Evolutionary conservation across 37 sponge, comb jelly and placozoan genomes (phyloP).

Genomic region (Cliona cf. orientalis): DNA sequence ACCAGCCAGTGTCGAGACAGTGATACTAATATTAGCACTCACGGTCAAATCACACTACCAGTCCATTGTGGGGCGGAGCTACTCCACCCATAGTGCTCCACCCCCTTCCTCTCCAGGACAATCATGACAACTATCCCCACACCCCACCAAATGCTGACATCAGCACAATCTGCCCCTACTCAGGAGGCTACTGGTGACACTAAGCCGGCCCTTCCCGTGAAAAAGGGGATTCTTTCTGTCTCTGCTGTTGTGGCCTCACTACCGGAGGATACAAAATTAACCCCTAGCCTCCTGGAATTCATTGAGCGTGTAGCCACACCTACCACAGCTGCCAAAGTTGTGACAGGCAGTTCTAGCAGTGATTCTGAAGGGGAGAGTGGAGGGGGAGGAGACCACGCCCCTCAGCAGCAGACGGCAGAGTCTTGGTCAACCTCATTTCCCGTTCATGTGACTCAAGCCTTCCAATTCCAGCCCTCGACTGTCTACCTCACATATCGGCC

Average conservation of each 20-base stretch:
- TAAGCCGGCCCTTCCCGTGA: constrained; percentile 14
- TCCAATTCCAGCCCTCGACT: constrained; percentile 65
- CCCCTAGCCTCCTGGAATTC: constrained; percentile 82
- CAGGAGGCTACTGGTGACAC: background rate
- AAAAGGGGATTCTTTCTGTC: constrained; percentile 62
- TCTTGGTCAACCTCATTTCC: constrained; percentile 78
- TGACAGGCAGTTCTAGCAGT: constrained; percentile 1
- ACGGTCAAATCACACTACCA: constrained; percentile 70
- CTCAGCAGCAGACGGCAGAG: no score
- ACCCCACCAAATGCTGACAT: background rate
- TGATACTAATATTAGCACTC: constrained; percentile 66
- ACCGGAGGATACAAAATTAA: constrained; percentile 65
- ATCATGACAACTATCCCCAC: background rate
- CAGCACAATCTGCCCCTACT: background rate
- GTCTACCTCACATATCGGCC: constrained; percentile 83
- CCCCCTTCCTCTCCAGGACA: constrained; percentile 4
- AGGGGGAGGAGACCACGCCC: no score
- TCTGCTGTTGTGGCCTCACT: constrained; percentile 64
- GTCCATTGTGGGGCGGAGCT: constrained; percentile 44
- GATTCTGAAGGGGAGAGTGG: constrained; percentile 21
- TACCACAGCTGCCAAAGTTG: constrained; percentile 49
- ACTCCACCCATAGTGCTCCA: constrained; percentile 2
- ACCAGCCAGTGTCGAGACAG: constrained; percentile 34
- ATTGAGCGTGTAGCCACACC: constrained; percentile 86
- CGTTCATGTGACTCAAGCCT: constrained; percentile 74